Conservation (phyloP, 2,113 vertebrate species). For the Blennius ocellaris region DNA sequence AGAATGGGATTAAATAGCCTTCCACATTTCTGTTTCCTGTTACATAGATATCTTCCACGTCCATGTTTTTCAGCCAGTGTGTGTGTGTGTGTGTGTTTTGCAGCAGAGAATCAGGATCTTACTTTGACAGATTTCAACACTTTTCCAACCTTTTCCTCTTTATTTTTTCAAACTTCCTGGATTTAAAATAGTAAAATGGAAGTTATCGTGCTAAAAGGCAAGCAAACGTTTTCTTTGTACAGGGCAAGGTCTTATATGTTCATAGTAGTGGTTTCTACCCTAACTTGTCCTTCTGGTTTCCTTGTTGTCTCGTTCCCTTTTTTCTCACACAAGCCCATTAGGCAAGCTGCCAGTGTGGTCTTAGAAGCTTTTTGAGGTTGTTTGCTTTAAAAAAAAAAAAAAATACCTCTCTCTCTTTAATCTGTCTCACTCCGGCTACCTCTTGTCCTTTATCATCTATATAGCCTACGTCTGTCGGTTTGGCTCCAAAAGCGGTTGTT, state of each 20-base stretch:
- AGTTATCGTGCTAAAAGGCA: conserved; percentile 15
- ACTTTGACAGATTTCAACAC: conserved; percentile 41
- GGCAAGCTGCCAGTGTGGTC: conserved; percentile 34
- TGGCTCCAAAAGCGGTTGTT: conserved; percentile 1
- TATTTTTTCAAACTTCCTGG: conserved; percentile 16
- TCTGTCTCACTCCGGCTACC: conserved; percentile 19
- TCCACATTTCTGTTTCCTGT: conserved; percentile 33
- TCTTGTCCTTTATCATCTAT: conserved; percentile 32
- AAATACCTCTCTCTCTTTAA: conserved; percentile 49
- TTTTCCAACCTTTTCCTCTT: background rate
- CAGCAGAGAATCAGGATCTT: conserved; percentile 41
- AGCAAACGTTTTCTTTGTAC: background rate
- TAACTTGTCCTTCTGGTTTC: conserved; percentile 68
- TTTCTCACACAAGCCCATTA: conserved; percentile 45
- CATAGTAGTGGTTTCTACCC: conserved; percentile 27
- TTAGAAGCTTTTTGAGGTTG: conserved; percentile 46
- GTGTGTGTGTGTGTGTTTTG: background rate
- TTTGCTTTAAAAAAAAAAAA: conserved; percentile 51
- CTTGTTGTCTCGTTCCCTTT: conserved; percentile 25
- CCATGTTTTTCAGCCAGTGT: background rate
- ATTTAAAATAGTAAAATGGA: conserved; percentile 21
- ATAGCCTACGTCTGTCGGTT: conserved; percentile 2
- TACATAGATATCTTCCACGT: conserved; percentile 6
- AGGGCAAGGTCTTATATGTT: conserved; percentile 23
- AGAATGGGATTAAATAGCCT: conserved; percentile 29